Conservation (phyloP, 2,888 invertebrate genomes). For the Chouioia cunea region DNA sequence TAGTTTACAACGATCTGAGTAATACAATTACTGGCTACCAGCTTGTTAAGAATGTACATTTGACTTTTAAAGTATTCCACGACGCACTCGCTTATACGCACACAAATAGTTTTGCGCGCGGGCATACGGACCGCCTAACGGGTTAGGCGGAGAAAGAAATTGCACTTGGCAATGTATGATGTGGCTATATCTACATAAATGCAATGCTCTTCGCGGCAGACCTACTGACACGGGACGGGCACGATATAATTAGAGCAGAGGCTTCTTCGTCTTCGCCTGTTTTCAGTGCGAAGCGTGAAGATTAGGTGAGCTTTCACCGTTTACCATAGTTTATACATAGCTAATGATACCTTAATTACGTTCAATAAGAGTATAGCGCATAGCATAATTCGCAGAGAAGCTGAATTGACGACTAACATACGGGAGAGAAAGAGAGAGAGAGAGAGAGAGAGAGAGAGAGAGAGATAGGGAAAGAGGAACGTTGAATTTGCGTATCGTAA, state of each 20-base stretch:
- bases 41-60: slow-evolving; percentile 13
- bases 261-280: neutral
- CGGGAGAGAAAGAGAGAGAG: no score
- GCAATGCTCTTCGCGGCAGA: neutral
- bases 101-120: neutral
- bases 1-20: slow-evolving; percentile 27
- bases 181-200: no score
- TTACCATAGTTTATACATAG: slow-evolving; percentile 15
- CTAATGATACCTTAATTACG: slow-evolving; percentile 34
- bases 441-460: no score
- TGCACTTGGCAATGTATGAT: no score
- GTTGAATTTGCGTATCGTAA: slow-evolving; percentile 40
- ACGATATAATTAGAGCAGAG: slow-evolving; percentile 22
- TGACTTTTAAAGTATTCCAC: slow-evolving; percentile 20
- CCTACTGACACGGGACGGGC: slow-evolving; percentile 20
- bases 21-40: slow-evolving; percentile 24
- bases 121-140: neutral
- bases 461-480: no score
- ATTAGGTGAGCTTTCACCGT: slow-evolving; percentile 33
- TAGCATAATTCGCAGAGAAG: slow-evolving; percentile 17
- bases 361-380: slow-evolving; percentile 12
- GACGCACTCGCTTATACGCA: neutral
- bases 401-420: no score
- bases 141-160: neutral
- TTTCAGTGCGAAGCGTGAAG: neutral